Evolutionary conservation across 2,113 vertebrate genomes (phyloP).

Genomic region (Nannobrachium achirus): DNA sequence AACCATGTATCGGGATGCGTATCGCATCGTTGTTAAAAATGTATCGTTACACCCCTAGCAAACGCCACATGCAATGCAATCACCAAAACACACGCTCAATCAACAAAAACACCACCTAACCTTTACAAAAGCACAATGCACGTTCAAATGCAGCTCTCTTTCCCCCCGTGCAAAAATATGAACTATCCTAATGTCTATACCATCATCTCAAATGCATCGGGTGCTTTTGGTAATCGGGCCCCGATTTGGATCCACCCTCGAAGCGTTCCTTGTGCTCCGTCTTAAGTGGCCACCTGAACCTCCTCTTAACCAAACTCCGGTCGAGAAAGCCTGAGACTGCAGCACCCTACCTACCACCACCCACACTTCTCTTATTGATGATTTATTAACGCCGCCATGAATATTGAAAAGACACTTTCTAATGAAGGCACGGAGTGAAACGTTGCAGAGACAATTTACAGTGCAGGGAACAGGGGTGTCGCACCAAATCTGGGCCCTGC

Average conservation of each 20-base stretch:
- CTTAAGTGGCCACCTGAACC: slow-evolving; percentile 49
- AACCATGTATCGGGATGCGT: too few species aligned
- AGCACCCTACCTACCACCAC: slow-evolving; percentile 45
- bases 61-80: not conserved
- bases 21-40: too few species aligned
- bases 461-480: too few species aligned
- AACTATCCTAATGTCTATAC: not conserved
- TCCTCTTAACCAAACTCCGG: slow-evolving; percentile 37
- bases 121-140: not conserved
- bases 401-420: slow-evolving; percentile 77
- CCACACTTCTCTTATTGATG: slow-evolving; percentile 67
- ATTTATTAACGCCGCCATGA: slow-evolving; percentile 77
- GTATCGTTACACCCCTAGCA: too few species aligned
- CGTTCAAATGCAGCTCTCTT: not conserved
- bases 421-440: slow-evolving; percentile 70
- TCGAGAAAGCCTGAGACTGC: slow-evolving; percentile 39
- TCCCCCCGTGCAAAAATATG: not conserved
- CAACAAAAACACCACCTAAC: not conserved
- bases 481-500: too few species aligned
- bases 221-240: slow-evolving; percentile 17
- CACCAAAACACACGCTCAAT: not conserved
- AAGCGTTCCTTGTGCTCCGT: slow-evolving; percentile 24
- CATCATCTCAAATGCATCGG: not conserved
- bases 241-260: slow-evolving; percentile 15
- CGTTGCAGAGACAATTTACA: slow-evolving; percentile 65